Base-by-base conservation (phyloP, 2,888 invertebrate species). In the Tachystola acroxantha region DNA sequence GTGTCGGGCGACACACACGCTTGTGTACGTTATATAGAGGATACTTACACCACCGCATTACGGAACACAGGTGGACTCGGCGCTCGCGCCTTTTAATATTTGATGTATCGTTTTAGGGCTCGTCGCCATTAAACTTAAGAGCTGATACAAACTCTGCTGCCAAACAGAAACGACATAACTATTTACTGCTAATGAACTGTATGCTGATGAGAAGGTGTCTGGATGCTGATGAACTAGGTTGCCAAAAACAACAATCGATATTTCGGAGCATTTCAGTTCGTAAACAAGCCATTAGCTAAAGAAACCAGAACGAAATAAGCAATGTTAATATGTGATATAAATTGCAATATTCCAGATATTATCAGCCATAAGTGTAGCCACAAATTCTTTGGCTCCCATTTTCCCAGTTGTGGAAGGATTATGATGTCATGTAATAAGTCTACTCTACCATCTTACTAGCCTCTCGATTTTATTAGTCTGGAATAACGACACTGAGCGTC, bases 1-100 rank as follows among this genome's bases (percentile, higher is more conserved):
- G 35, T 29, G 34, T n/a, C n/a, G n/a, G n/a, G 24, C 24, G 7
- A 22, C 22, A 7, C n/a, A 24, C 14, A 33, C 7, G 25, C 25
- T 7, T 25, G 16, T n/a, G n/a, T 24, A 24, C n/a, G 24, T 24
- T 20, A 24, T n/a, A 4, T 24, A 24, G 4, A n/a, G 14, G 14
- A 25, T 33, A 24, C 22, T n/a, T 14, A 19, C 10, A 29, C 9
- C 36, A 10, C 55, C 54, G 48, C 52, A 46, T 50, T 55, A 49
- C 46, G 43, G 60, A 54, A 56, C 76, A 58, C 81, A 81, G 81
- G 80, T 81, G 81, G 77, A 72, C 68, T 55, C 49, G 49, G 57
- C 56, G 64, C 62, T 52, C 58, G 50, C 54, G 53, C 52, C 57
- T 61, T 60, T 81, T 72, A 79, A 81, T 81, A 79, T 78, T 80